Base-by-base conservation (phyloP, 2,797 vertebrate species). In the Sebastes alutus region DNA sequence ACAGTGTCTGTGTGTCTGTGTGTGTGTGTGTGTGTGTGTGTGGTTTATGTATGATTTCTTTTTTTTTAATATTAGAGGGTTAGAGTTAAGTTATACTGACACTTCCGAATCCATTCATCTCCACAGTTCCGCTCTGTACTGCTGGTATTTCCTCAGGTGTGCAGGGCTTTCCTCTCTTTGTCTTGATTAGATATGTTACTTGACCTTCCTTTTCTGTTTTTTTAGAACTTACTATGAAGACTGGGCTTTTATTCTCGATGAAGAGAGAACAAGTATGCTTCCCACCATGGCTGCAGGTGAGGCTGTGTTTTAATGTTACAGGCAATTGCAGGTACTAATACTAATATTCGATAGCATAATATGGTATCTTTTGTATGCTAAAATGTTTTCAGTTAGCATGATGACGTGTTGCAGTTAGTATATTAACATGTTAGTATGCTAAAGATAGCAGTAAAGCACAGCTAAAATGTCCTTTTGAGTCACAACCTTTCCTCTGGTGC, bases 251-350 rank as follows among this genome's bases (percentile, higher is more conserved):
- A 90, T 99, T 86, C 96, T 98, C 27, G 98, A 99, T 81, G 98
- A 99, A 77, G 98, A 99, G 87, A 94, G 97, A 88, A 97, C 98
- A 1, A 99, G 99, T 83, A 99, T 99, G 98, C 96, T 99, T 20
- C 98, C 98, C 60, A 99, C 97, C 0, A 99, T 99, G 99, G 98
- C 98, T 89, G 98, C 99, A 90, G 99, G 99, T 99, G 66, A 81
- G 88, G 56, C n/a, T 82, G 52, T 54, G 6, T 33, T 71, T 32
- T 5, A 54, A 29, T 6, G 12, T 13, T 30, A 0, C 49, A 12
- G 32, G 4, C 6, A 56, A 23, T 58, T 60, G 14, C 46, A 56
- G 8, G 32, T 22, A 33, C 2, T 1, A 10, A 49, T 49, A 18
- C 14, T 20, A 8, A 18, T 49, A 18, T 49, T 49, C 18, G 0